These are phyloP conservation scores for Styela clava DNA, from an alignment of 23 tunicate genomes.

Conservation along the genomic window DNA sequence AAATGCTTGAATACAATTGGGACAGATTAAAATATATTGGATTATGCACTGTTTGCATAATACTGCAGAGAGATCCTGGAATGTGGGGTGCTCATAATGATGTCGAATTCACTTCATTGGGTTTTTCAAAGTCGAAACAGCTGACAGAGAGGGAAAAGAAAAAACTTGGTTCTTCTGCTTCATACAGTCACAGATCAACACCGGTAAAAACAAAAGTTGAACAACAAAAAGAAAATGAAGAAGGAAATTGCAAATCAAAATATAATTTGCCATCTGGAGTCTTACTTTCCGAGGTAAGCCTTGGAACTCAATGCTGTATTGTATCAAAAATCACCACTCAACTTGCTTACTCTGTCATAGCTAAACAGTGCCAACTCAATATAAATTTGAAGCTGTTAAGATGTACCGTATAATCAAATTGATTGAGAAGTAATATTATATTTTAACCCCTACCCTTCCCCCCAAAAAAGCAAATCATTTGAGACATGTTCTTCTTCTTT, in stretches of 20 bases:
- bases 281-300: conserved; percentile 11
- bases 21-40: background rate
- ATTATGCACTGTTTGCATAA: background rate
- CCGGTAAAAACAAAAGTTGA: background rate
- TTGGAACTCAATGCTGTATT: too few species aligned
- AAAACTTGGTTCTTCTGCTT: conserved; percentile 19
- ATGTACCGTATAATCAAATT: too few species aligned
- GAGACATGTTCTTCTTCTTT: too few species aligned
- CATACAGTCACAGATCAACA: background rate
- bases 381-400: too few species aligned
- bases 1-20: background rate
- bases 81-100: conserved; percentile 3
- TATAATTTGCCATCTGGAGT: conserved; percentile 14
- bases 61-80: background rate
- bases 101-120: conserved; percentile 17
- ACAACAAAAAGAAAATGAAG: background rate
- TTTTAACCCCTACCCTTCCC: too few species aligned
- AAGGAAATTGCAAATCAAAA: background rate
- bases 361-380: too few species aligned
- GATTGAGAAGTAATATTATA: too few species aligned
- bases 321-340: too few species aligned
- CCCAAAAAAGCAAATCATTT: too few species aligned
- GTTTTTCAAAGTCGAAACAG: conserved; percentile 2
- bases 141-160: background rate
- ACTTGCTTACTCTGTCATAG: too few species aligned